Evolutionary conservation across 2,888 invertebrate genomes (phyloP).

Genomic region (Hypomecis punctinalis): DNA sequence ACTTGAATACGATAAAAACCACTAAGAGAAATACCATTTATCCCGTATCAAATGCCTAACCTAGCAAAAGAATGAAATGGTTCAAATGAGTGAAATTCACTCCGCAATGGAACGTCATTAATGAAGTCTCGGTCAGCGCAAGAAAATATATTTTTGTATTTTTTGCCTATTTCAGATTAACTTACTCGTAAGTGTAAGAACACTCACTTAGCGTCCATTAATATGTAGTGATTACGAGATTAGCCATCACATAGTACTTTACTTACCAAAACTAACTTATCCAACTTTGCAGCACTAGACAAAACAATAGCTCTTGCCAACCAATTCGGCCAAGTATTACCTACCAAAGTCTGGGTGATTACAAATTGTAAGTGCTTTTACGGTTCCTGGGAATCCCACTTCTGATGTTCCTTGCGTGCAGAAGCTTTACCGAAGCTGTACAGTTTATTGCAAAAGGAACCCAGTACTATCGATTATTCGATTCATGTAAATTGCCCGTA

Average conservation of each 20-base stretch:
- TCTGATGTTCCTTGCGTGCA: slow-evolving; percentile 20
- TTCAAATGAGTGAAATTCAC: no score
- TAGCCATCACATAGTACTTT: neutral
- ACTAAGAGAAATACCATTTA: no score
- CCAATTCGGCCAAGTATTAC: neutral
- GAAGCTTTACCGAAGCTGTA: slow-evolving; percentile 9
- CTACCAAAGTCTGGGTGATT: slow-evolving; percentile 2
- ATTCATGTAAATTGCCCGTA: slow-evolving; percentile 11
- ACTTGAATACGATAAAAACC: no score
- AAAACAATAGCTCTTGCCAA: neutral
- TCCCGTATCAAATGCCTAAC: no score
- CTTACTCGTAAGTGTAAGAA: no score
- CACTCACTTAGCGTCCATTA: no score
- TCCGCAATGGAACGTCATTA: no score
- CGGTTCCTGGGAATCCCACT: slow-evolving; percentile 4
- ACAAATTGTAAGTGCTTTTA: slow-evolving; percentile 11
- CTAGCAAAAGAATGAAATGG: no score
- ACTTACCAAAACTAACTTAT: neutral
- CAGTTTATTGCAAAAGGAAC: slow-evolving; percentile 8
- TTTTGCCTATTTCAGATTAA: no score
- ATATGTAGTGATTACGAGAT: no score
- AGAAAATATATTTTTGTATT: no score
- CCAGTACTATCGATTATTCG: slow-evolving; percentile 13
- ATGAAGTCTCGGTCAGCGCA: no score
- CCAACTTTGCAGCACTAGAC: neutral